Conservation (phyloP, 2,113 vertebrate genomes). For the Alaudala cheleensis region DNA sequence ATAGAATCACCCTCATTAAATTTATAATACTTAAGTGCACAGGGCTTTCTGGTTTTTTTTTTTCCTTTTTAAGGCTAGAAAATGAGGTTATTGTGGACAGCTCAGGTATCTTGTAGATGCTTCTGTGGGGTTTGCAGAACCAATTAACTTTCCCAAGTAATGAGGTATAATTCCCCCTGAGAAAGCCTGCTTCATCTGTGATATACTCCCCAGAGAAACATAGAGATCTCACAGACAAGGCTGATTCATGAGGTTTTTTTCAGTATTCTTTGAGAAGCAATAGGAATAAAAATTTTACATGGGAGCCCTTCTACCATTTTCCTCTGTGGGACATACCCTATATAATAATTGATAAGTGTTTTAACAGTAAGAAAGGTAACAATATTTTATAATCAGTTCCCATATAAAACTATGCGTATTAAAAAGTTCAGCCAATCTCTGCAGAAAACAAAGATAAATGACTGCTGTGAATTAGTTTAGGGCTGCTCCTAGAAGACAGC, state of each 20-base stretch:
- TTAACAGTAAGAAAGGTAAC: background rate
- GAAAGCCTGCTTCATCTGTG: background rate
- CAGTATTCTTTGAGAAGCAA: background rate
- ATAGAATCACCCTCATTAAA: background rate
- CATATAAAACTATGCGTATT: background rate
- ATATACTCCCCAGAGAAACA: background rate
- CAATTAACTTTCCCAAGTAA: conserved; percentile 57
- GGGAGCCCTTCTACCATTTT: background rate
- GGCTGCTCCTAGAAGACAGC: background rate
- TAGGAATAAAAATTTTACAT: background rate
- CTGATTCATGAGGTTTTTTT: background rate
- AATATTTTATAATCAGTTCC: background rate
- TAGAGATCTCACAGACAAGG: background rate
- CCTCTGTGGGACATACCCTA: background rate
- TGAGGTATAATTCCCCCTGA: background rate
- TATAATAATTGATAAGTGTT: background rate
- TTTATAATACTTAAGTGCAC: background rate
- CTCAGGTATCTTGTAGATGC: conserved; percentile 6
- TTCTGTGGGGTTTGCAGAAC: conserved; percentile 8
- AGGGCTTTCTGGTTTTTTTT: background rate
- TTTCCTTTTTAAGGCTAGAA: background rate
- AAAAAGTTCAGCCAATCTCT: conserved; percentile 1
- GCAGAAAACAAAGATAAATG: conserved; percentile 34
- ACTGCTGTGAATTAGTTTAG: background rate
- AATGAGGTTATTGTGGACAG: conserved; percentile 30